Evolutionary conservation across 1,140 invertebrate species (phyloP).

Genomic region (Panagrolaimus sp.): DNA sequence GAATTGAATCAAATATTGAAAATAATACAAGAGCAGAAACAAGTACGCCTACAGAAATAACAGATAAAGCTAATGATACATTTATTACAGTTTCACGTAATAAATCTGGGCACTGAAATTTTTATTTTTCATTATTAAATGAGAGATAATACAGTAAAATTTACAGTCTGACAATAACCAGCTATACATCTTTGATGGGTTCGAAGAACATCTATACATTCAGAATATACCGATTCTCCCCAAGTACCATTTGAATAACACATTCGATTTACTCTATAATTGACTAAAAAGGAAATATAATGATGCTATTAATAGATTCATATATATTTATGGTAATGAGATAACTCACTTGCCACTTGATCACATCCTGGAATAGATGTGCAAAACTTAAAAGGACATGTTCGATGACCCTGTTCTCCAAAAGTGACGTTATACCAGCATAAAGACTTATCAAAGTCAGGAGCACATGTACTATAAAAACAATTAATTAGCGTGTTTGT

Average conservation of each 20-base stretch:
- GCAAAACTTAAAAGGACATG: slow-evolving; percentile 55
- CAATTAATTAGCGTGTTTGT: too few species aligned
- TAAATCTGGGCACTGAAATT: slow-evolving; percentile 54
- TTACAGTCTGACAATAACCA: slow-evolving; percentile 53
- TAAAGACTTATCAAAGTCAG: slow-evolving; percentile 47
- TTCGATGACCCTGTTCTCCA: slow-evolving; percentile 41
- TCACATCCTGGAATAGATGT: slow-evolving; percentile 51
- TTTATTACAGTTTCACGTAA: slow-evolving; percentile 53
- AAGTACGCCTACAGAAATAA: slow-evolving; percentile 52
- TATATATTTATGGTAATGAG: slow-evolving; percentile 2
- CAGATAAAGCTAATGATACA: slow-evolving; percentile 54
- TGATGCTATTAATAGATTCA: slow-evolving; percentile 5
- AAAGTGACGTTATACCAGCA: slow-evolving; percentile 50
- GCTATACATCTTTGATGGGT: slow-evolving; percentile 46
- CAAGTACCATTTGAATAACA: slow-evolving; percentile 47
- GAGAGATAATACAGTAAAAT: slow-evolving; percentile 9
- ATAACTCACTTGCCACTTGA: slow-evolving; percentile 41
- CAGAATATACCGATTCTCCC: slow-evolving; percentile 47
- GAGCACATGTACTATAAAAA: slow-evolving; percentile 25
- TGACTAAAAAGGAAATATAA: slow-evolving; percentile 31
- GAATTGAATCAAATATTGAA: slow-evolving; percentile 56
- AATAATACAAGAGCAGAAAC: slow-evolving; percentile 55
- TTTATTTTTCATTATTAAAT: not conserved
- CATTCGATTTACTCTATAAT: slow-evolving; percentile 40
- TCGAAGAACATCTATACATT: slow-evolving; percentile 50